phyloP scores from a whole-genome alignment of 92 coral and sea anemone species.

The Epizoanthus ramosus region DNA sequence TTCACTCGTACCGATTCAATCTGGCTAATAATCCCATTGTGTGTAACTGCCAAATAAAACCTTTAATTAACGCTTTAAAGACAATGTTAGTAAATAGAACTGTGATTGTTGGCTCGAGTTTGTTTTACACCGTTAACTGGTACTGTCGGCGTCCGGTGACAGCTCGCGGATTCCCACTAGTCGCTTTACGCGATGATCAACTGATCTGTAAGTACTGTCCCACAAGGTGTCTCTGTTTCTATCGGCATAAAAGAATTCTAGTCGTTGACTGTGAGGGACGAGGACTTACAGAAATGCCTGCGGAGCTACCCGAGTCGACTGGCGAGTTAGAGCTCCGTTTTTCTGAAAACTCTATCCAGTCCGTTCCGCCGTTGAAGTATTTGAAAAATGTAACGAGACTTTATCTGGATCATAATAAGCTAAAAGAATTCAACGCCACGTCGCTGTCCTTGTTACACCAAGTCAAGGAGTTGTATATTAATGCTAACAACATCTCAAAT shows the following conservation, averaged over 20 bases:
- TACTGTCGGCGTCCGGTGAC: conserved; percentile 54
- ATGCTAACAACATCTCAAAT: conserved; percentile 63
- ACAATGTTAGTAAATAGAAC: conserved; percentile 2
- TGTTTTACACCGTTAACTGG: conserved; percentile 48
- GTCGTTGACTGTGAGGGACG: conserved; percentile 59
- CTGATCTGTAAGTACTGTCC: conserved; percentile 72
- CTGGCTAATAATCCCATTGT: conserved; percentile 60
- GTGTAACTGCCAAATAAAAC: conserved; percentile 64
- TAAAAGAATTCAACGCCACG: conserved; percentile 50
- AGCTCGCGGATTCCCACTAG: conserved; percentile 44
- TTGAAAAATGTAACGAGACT: conserved; percentile 62
- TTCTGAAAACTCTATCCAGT: conserved; percentile 55
- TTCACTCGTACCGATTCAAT: conserved; percentile 57
- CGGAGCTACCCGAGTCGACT: conserved; percentile 54
- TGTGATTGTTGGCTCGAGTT: neutral
- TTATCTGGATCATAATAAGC: conserved; percentile 64
- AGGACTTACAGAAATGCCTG: conserved; percentile 56
- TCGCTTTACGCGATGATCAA: conserved; percentile 46
- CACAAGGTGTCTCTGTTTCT: conserved; percentile 50
- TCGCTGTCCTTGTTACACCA: conserved; percentile 38
- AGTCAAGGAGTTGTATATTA: conserved; percentile 51
- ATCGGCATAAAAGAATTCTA: conserved; percentile 42
- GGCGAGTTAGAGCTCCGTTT: conserved; percentile 51
- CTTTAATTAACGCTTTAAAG: conserved; percentile 39
- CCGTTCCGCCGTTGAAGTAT: conserved; percentile 50